Evolutionary conservation across 64 coral and sea anemone genomes (phyloP).

Genomic region (Hydrozoanthus tunicans): DNA sequence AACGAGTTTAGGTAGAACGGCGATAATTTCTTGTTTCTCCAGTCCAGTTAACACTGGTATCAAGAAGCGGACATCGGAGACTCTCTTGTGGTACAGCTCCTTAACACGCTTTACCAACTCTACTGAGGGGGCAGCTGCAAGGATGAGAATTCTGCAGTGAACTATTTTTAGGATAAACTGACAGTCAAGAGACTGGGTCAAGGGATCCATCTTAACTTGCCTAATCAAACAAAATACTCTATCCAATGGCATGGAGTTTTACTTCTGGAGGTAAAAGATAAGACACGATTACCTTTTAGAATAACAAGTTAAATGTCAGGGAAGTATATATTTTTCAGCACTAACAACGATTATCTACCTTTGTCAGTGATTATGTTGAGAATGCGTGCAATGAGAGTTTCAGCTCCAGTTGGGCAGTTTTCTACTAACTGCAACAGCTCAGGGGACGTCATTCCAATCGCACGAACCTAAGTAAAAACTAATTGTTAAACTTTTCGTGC

Average conservation of each 20-base stretch:
- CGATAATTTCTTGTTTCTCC: constrained; percentile 96
- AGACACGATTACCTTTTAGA: no score
- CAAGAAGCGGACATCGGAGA: constrained; percentile 92
- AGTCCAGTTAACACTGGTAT: constrained; percentile 97
- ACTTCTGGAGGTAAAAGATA: no score
- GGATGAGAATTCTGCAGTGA: neutral
- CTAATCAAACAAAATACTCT: no score
- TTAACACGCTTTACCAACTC: constrained; percentile 93
- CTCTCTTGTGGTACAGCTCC: constrained; percentile 96
- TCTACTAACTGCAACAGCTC: constrained; percentile 93
- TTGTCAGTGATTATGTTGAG: constrained; percentile 99
- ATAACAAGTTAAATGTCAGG: neutral
- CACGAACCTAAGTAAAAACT: constrained; percentile 65
- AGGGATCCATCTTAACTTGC: no score
- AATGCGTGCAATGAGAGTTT: constrained; percentile 94
- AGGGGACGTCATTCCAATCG: constrained; percentile 94
- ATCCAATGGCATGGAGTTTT: no score
- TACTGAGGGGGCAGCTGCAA: constrained; percentile 74
- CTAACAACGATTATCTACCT: constrained; percentile 51
- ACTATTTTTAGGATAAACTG: neutral
- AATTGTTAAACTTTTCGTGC: no score
- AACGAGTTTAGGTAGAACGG: constrained; percentile 94
- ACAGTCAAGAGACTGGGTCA: no score
- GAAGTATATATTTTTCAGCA: neutral
- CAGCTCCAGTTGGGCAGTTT: constrained; percentile 94